Evolutionary conservation across 2,797 vertebrate genomes (phyloP).

Genomic region (Hybognathus amarus): DNA sequence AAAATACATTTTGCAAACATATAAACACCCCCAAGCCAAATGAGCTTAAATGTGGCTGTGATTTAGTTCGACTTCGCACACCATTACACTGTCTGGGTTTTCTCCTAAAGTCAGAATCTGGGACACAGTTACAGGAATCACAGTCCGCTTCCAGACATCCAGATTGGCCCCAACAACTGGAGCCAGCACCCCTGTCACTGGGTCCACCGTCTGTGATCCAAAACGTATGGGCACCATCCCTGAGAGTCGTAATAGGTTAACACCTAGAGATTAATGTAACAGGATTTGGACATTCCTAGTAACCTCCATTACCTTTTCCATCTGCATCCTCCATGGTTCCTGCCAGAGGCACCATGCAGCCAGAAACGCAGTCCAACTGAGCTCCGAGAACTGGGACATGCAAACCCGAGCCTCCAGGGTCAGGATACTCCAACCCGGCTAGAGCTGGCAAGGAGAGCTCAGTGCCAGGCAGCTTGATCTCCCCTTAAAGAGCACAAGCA

Average conservation of each 20-base stretch:
- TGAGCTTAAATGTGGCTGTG: background rate
- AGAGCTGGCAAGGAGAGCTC: slow-evolving; percentile 80
- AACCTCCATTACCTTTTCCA: slow-evolving; percentile 80
- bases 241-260: slow-evolving; percentile 60
- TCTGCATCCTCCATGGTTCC: slow-evolving; percentile 88
- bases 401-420: slow-evolving; percentile 84
- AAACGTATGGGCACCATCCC: slow-evolving; percentile 85
- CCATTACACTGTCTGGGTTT: slow-evolving; percentile 77
- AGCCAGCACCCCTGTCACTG: slow-evolving; percentile 78
- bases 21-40: slow-evolving; percentile 6
- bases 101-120: slow-evolving; percentile 72
- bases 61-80: slow-evolving; percentile 58
- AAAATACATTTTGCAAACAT: slow-evolving; percentile 3
- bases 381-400: slow-evolving; percentile 87
- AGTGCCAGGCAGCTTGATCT: slow-evolving; percentile 77
- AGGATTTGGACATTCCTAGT: slow-evolving; percentile 26
- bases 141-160: slow-evolving; percentile 71
- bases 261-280: slow-evolving; percentile 19
- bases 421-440: slow-evolving; percentile 87
- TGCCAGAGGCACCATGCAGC: slow-evolving; percentile 74
- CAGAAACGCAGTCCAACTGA: slow-evolving; percentile 74
- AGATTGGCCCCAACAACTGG: slow-evolving; percentile 82
- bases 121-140: slow-evolving; percentile 82
- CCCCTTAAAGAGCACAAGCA: slow-evolving; percentile 70
- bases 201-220: slow-evolving; percentile 81